Percentiles rank a stretch among this genome's conserved stretches.
Conservation (phyloP, 2,888 invertebrate genomes). For the Amphipoea oculea region DNA sequence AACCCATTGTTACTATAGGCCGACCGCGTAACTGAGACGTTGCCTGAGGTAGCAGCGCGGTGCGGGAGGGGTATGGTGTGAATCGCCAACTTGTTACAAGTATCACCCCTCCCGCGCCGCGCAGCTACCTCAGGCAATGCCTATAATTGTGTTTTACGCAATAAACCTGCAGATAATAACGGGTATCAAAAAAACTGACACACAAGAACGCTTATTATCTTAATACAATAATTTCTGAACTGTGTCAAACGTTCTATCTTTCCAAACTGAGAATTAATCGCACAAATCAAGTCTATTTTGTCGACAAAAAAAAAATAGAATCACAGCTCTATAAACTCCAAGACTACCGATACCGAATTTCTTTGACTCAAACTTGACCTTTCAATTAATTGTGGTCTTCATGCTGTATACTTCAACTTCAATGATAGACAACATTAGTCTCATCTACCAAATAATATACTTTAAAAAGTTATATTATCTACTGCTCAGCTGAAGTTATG, state of each 20-base stretch:
- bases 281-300: not conserved
- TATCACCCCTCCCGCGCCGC: no score
- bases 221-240: not conserved
- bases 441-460: not conserved
- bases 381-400: not conserved
- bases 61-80: no score
- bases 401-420: not conserved
- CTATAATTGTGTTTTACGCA: no score
- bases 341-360: not conserved
- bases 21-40: no score
- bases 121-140: no score
- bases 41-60: no score
- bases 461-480: no score
- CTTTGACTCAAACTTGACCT: not conserved
- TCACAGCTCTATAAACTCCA: not conserved
- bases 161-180: no score
- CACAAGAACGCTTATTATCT: not conserved
- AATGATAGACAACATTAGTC: not conserved
- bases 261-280: not conserved
- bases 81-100: no score
- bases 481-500: not conserved
- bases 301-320: not conserved
- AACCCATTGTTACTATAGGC: no score
- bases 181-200: not conserved
- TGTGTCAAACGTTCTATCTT: not conserved